phyloP scores from a whole-genome alignment of 2,888 invertebrate genomes.

The Leucoptera coffeella region DNA sequence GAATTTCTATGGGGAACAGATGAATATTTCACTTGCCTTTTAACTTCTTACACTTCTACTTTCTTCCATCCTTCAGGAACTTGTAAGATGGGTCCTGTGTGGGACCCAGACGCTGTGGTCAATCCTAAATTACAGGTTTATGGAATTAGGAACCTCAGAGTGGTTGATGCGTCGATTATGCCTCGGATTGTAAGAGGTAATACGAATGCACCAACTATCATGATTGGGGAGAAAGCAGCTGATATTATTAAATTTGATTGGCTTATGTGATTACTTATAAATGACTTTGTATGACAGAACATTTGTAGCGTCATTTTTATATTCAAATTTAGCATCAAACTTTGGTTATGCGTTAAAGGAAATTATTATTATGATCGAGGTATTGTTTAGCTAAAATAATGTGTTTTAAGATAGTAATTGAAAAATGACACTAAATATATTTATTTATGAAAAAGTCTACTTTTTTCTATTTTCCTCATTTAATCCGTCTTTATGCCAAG shows the following conservation, averaged over 20 bases:
- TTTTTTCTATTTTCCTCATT: too few relatives aligned
- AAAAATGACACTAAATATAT: too few relatives aligned
- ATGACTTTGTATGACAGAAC: too few relatives aligned
- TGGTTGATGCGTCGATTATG: slow-evolving; percentile 78
- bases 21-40: slow-evolving; percentile 61
- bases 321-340: too few relatives aligned
- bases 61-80: slow-evolving; percentile 44
- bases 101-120: slow-evolving; percentile 29
- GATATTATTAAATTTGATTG: slow-evolving; percentile 32
- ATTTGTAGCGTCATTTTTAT: too few relatives aligned
- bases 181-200: slow-evolving; percentile 72
- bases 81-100: slow-evolving; percentile 27
- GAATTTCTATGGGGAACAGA: slow-evolving; percentile 48
- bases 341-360: too few relatives aligned
- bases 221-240: slow-evolving; percentile 66
- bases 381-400: too few relatives aligned
- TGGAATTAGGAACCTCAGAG: slow-evolving; percentile 47
- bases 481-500: too few relatives aligned
- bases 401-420: too few relatives aligned
- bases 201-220: slow-evolving; percentile 75
- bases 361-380: too few relatives aligned
- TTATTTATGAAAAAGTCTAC: too few relatives aligned
- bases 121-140: slow-evolving; percentile 22
- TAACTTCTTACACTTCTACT: slow-evolving; percentile 51
- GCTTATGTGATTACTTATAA: too few relatives aligned